A percentile compares a stretch with the other conserved stretches of the same genome.
These are phyloP conservation scores for Tinea pellionella DNA, from an alignment of 2,888 invertebrate genomes.

Conservation along the genomic window DNA sequence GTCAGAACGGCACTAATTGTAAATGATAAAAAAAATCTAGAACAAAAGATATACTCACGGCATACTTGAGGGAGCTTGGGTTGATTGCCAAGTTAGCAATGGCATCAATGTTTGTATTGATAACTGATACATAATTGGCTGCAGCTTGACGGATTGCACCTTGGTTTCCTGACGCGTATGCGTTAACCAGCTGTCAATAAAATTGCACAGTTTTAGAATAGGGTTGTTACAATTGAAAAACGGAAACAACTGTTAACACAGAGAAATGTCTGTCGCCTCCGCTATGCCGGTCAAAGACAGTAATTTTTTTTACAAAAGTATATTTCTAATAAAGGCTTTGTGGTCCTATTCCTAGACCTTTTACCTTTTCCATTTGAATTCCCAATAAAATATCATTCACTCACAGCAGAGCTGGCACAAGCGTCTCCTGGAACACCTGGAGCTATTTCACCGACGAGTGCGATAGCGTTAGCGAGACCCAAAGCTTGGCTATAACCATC, in stretches of 20 bases:
- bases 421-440: constrained; percentile 39
- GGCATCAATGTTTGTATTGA: constrained; percentile 30
- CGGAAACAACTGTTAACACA: too few relatives aligned
- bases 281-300: too few relatives aligned
- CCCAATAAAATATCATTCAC: constrained; percentile 19
- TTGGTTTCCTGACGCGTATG: constrained; percentile 28
- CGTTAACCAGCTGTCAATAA: constrained; percentile 31
- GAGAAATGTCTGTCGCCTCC: too few relatives aligned
- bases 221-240: too few relatives aligned
- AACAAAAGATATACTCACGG: constrained; percentile 27
- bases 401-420: constrained; percentile 39
- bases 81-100: constrained; percentile 30
- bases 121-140: constrained; percentile 24
- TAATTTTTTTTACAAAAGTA: too few relatives aligned
- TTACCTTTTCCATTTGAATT: too few relatives aligned
- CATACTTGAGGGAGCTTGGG: constrained; percentile 28
- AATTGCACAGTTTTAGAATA: too few relatives aligned
- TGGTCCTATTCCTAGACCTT: too few relatives aligned
- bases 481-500: constrained; percentile 27
- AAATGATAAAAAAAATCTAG: too few relatives aligned
- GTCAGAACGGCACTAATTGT: too few relatives aligned
- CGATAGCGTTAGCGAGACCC: constrained; percentile 28
- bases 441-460: constrained; percentile 26
- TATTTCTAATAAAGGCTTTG: too few relatives aligned
- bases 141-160: constrained; percentile 24